Evolutionary conservation across 2,797 vertebrate genomes (phyloP).

Genomic region (Melanotaenia boesemani): DNA sequence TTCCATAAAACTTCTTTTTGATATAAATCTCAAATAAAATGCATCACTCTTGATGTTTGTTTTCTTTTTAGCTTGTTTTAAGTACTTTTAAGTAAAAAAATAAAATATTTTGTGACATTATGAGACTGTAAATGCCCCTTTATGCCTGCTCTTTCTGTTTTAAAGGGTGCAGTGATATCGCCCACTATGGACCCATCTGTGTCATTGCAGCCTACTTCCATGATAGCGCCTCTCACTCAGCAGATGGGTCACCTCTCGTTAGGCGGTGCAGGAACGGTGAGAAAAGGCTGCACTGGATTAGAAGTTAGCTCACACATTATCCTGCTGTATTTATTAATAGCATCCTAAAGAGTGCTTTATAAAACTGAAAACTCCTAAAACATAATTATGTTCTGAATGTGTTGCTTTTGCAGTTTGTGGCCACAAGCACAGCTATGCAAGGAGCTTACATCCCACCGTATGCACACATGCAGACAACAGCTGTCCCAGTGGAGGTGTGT

Average conservation of each 20-base stretch:
- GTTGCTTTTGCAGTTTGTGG: slow-evolving; percentile 88
- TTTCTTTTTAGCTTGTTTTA: neutral
- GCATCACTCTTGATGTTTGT: neutral
- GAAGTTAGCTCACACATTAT: slow-evolving; percentile 6
- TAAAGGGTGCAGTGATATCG: slow-evolving; percentile 95
- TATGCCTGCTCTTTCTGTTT: slow-evolving; percentile 48
- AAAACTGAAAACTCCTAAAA: neutral
- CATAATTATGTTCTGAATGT: neutral
- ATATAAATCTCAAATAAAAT: slow-evolving; percentile 1
- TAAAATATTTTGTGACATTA: slow-evolving; percentile 2
- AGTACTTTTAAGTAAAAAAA: neutral
- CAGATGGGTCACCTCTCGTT: slow-evolving; percentile 98
- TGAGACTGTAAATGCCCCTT: neutral
- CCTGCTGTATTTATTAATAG: slow-evolving; percentile 1
- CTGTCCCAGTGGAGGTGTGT: slow-evolving; percentile 92
- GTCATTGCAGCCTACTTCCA: slow-evolving; percentile 95
- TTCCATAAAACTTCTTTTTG: neutral
- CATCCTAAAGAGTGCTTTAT: neutral
- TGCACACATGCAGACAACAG: slow-evolving; percentile 90
- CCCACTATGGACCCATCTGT: slow-evolving; percentile 98
- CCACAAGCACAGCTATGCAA: slow-evolving; percentile 94
- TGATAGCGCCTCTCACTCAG: slow-evolving; percentile 94
- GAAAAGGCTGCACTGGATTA: slow-evolving; percentile 24
- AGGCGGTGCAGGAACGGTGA: slow-evolving; percentile 94
- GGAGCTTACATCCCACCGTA: slow-evolving; percentile 96